Evolutionary conservation across 2,113 vertebrate genomes (phyloP).

Genomic region (Cavia porcellus): DNA sequence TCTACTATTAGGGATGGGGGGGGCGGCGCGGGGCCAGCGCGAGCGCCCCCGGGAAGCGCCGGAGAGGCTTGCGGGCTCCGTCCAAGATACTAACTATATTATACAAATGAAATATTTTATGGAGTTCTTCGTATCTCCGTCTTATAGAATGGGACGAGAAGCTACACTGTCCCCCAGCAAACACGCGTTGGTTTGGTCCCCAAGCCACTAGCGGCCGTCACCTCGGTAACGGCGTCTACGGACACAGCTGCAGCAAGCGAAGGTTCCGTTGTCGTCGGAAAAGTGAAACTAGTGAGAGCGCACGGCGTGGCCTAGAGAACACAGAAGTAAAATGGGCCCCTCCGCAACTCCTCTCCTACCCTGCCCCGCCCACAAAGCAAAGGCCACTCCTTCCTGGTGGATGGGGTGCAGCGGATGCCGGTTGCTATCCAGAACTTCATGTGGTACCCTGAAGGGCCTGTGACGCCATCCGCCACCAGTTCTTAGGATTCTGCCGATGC

Average conservation of each 20-base stretch:
- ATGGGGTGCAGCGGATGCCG: not conserved
- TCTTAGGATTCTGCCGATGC: not conserved
- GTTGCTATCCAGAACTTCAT: not conserved
- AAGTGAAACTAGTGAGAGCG: not conserved
- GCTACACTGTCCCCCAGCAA: not conserved
- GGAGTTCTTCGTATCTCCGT: accelerated
- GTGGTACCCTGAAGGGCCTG: not conserved
- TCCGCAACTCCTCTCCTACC: not conserved
- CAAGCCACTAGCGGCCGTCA: accelerated
- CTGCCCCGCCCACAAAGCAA: not conserved
- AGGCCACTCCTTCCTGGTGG: not conserved
- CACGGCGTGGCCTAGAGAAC: slow-evolving; percentile 23
- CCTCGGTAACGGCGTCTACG: slow-evolving; percentile 43
- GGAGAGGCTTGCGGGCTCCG: accelerated
- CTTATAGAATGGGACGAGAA: no score
- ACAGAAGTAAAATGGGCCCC: slow-evolving; percentile 56
- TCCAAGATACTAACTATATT: accelerated
- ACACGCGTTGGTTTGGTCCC: not conserved
- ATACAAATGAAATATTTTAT: accelerated
- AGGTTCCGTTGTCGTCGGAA: not conserved
- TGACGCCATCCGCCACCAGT: not conserved
- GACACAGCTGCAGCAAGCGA: accelerated
- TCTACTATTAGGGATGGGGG: not conserved
- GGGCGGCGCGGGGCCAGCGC: not conserved
- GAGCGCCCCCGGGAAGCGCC: no score